phyloP scores from a whole-genome alignment of 2,888 invertebrate genomes.

The Coleophora flavipennella region DNA sequence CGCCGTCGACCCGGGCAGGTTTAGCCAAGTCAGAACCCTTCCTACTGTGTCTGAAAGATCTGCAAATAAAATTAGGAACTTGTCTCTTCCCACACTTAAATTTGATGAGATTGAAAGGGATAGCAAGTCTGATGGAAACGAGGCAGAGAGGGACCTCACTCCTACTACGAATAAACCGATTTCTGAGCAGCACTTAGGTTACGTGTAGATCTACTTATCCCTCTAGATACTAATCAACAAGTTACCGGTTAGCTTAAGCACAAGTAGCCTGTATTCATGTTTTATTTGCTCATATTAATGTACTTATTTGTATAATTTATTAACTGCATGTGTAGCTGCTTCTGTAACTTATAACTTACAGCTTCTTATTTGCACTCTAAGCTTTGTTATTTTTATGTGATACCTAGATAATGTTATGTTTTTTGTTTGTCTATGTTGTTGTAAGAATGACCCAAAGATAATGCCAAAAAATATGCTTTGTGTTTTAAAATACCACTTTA shows the following conservation, averaged over 20 bases:
- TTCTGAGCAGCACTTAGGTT: conserved; percentile 72
- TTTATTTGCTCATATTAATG: background rate
- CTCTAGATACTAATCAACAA: conserved; percentile 12
- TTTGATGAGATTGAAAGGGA: conserved; percentile 47
- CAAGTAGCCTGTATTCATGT: conserved; percentile 11
- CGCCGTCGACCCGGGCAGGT: conserved; percentile 29
- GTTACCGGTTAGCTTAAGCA: conserved; percentile 33
- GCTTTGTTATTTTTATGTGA: conserved; percentile 9
- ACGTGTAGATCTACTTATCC: conserved; percentile 46
- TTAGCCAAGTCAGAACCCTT: conserved; percentile 48
- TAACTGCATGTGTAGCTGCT: conserved; percentile 19
- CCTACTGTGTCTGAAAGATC: conserved; percentile 48
- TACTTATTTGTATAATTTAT: conserved; percentile 7
- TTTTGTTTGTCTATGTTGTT: conserved; percentile 14
- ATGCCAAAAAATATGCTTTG: conserved; percentile 20
- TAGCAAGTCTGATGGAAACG: conserved; percentile 31
- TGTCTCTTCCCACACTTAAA: conserved; percentile 60
- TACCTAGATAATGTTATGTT: conserved; percentile 16
- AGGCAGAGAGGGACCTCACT: conserved; percentile 46
- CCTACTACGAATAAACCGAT: conserved; percentile 46
- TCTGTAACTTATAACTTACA: conserved; percentile 16
- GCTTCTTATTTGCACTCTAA: conserved; percentile 28
- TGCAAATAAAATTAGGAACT: conserved; percentile 47
- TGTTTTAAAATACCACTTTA: conserved; percentile 29
- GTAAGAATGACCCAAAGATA: conserved; percentile 11